phyloP scores from a whole-genome alignment of 2,888 invertebrate genomes.

The Chromoteleia sp. region DNA sequence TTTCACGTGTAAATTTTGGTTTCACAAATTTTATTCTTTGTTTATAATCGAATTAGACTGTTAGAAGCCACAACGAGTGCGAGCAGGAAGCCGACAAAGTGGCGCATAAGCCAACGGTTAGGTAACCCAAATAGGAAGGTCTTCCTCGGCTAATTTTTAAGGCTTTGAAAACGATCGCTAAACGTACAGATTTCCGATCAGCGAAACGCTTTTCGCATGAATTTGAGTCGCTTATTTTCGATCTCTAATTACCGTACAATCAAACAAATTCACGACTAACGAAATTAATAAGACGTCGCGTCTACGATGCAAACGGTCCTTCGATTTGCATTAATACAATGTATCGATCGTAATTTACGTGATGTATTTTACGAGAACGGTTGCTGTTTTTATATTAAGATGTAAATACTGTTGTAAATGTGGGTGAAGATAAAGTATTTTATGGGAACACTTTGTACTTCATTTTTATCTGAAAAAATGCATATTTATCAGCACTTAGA shows the following conservation, averaged over 20 bases:
- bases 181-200: slow-evolving; percentile 23
- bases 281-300: neutral
- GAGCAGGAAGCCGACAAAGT: slow-evolving; percentile 77
- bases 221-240: neutral
- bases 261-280: neutral
- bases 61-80: slow-evolving; percentile 82
- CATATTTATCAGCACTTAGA: slow-evolving; percentile 52
- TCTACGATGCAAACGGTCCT: slow-evolving; percentile 1
- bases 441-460: slow-evolving; percentile 48
- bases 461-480: slow-evolving; percentile 50
- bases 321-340: slow-evolving; percentile 28
- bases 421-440: slow-evolving; percentile 23
- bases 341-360: slow-evolving; percentile 26
- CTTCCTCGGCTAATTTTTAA: slow-evolving; percentile 45
- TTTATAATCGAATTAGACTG: slow-evolving; percentile 82
- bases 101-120: slow-evolving; percentile 71
- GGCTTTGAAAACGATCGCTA: slow-evolving; percentile 53
- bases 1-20: slow-evolving; percentile 20
- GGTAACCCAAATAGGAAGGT: slow-evolving; percentile 68
- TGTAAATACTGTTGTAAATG: slow-evolving; percentile 31
- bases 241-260: neutral
- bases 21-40: slow-evolving; percentile 28
- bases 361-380: slow-evolving; percentile 1
- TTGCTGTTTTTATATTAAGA: slow-evolving; percentile 21
- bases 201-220: slow-evolving; percentile 1